A percentile compares a stretch with the other conserved stretches of the same genome.
Conservation (phyloP, 1,140 invertebrate species). For the Diabrotica undecimpunctata region DNA sequence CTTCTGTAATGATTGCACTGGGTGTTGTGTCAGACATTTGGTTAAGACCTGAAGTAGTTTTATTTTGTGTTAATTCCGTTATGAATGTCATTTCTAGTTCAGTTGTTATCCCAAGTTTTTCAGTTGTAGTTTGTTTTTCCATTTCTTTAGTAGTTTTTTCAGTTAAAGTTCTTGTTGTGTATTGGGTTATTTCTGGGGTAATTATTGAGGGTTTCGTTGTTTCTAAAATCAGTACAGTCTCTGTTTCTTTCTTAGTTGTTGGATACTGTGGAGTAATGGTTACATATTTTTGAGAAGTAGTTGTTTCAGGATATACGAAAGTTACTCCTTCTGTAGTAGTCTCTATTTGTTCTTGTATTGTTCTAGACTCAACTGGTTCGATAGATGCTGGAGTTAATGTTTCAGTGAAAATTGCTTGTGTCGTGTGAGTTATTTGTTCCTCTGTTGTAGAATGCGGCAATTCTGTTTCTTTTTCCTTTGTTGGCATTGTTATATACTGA, state of each 20-base stretch:
- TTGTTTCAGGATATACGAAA: constrained; percentile 43
- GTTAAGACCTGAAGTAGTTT: constrained; percentile 21
- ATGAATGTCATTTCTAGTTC: not conserved
- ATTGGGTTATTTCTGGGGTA: constrained; percentile 6
- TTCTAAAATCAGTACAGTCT: constrained; percentile 10
- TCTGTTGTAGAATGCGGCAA: not conserved
- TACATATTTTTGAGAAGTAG: constrained; percentile 48
- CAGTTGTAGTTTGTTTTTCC: constrained; percentile 12
- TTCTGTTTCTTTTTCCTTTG: not conserved
- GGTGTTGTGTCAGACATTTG: not conserved
- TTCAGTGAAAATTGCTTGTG: not conserved
- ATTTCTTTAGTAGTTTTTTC: constrained; percentile 12
- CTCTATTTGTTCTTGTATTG: not conserved
- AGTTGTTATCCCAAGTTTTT: not conserved
- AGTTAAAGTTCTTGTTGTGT: not conserved
- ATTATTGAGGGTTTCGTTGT: constrained; percentile 12
- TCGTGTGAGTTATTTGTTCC: not conserved
- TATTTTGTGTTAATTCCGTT: not conserved
- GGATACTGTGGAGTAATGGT: constrained; percentile 48
- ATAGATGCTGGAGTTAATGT: not conserved
- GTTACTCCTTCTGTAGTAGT: constrained; percentile 31
- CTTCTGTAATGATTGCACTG: too few relatives aligned
- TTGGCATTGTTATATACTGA: constrained; percentile 33
- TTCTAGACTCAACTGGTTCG: constrained; percentile 12
- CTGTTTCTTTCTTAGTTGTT: not conserved